Evolutionary conservation across 2,797 vertebrate genomes (phyloP).

Genomic region (Siniperca scherzeri): DNA sequence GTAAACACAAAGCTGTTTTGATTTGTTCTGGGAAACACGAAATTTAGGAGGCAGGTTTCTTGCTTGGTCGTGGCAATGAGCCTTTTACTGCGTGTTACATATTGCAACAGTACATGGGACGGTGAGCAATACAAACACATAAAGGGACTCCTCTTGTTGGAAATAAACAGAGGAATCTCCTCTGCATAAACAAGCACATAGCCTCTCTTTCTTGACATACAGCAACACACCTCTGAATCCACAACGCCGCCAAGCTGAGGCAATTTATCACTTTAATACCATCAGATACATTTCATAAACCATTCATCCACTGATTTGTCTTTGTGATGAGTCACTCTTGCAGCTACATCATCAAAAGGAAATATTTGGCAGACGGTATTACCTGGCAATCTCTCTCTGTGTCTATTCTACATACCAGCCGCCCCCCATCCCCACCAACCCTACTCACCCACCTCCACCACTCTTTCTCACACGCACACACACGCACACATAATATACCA

Average conservation of each 20-base stretch:
- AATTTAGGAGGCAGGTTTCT: conserved; percentile 52
- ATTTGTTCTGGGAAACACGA: conserved; percentile 44
- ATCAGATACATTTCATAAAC: conserved; percentile 76
- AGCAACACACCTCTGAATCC: conserved; percentile 50
- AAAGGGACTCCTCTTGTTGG: conserved; percentile 7
- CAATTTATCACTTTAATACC: conserved; percentile 75
- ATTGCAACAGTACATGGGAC: conserved; percentile 32
- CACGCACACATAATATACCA: not conserved
- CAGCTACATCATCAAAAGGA: conserved; percentile 71
- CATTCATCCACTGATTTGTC: conserved; percentile 75
- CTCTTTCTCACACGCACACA: not conserved
- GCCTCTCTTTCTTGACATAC: conserved; percentile 23
- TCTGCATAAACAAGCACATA: conserved; percentile 33
- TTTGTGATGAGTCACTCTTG: conserved; percentile 59
- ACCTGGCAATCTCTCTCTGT: conserved; percentile 53
- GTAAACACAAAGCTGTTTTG: conserved; percentile 30
- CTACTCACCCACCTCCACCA: conserved; percentile 8
- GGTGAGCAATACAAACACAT: conserved; percentile 19
- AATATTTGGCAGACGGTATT: conserved; percentile 67
- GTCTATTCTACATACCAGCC: conserved; percentile 57
- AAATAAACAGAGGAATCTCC: conserved; percentile 40
- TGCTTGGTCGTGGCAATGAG: conserved; percentile 37
- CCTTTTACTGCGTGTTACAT: conserved; percentile 33
- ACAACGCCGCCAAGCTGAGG: conserved; percentile 52
- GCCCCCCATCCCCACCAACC: conserved; percentile 14